A percentile compares a stretch with the other conserved stretches of the same genome.
These are phyloP conservation scores for Eptesicus fuscus DNA, from an alignment of 2,113 vertebrate genomes.

Conservation along the genomic window DNA sequence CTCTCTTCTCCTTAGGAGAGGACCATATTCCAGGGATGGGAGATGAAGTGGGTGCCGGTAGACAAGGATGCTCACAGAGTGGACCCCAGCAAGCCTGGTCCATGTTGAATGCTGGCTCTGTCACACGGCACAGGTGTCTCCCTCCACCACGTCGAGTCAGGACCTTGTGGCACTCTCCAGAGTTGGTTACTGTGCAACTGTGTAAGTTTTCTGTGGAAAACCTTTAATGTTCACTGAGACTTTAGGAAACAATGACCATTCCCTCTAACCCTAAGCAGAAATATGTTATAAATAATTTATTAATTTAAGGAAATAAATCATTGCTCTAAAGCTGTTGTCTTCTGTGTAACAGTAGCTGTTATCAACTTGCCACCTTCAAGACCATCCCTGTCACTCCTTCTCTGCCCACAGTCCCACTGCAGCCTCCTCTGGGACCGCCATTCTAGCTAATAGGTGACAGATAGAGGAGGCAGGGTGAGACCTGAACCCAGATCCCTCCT, in stretches of 20 bases:
- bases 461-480: rapidly evolving
- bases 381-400: rapidly evolving
- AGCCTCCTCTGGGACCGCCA: rapidly evolving
- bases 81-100: too few species aligned
- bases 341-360: rapidly evolving
- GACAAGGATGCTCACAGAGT: background rate
- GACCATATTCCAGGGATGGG: background rate
- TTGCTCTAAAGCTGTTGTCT: background rate
- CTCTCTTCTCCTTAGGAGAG: background rate
- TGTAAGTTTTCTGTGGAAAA: background rate
- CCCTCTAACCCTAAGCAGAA: background rate
- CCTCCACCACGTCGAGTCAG: rapidly evolving
- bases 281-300: background rate
- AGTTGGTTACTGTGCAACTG: background rate
- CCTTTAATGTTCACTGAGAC: background rate
- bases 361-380: rapidly evolving
- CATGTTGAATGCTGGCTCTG: rapidly evolving
- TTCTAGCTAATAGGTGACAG: rapidly evolving
- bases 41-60: rapidly evolving
- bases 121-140: rapidly evolving
- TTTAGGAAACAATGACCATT: background rate
- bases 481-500: rapidly evolving
- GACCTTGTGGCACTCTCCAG: rapidly evolving
- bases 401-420: too few species aligned
- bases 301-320: background rate